phyloP scores from a whole-genome alignment of 2,888 invertebrate genomes.

The Mesorhabditis sp. region DNA sequence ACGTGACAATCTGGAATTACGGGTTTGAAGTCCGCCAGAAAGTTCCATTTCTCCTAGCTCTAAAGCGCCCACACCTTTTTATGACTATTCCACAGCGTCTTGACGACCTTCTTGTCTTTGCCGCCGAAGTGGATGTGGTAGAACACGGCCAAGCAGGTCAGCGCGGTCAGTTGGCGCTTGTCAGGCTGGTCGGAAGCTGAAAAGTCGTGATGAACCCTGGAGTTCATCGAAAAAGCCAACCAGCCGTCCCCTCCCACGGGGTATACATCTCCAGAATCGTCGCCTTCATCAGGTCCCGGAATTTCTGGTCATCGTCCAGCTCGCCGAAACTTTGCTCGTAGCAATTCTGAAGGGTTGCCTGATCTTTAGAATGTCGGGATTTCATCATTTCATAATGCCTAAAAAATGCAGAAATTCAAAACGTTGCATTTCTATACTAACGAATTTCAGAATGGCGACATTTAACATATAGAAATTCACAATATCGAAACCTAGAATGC shows the following conservation, averaged over 20 bases:
- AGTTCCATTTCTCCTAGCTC: background rate
- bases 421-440: too few species aligned
- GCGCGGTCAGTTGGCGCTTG: slow-evolving; percentile 27
- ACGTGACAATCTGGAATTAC: slow-evolving; percentile 69
- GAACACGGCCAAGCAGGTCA: slow-evolving; percentile 35
- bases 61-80: slow-evolving; percentile 21
- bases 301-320: slow-evolving; percentile 26
- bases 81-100: slow-evolving; percentile 26
- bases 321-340: slow-evolving; percentile 30
- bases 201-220: background rate
- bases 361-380: background rate
- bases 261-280: slow-evolving; percentile 26
- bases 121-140: slow-evolving; percentile 37
- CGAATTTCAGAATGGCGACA: too few species aligned
- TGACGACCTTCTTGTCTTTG: slow-evolving; percentile 25
- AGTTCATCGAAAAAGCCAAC: slow-evolving; percentile 10
- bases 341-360: slow-evolving; percentile 19
- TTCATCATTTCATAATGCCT: too few species aligned
- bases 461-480: too few species aligned
- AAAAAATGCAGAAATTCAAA: too few species aligned
- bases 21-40: background rate
- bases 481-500: too few species aligned
- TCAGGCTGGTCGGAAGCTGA: slow-evolving; percentile 37
- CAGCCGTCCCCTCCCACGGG: slow-evolving; percentile 42
- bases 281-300: slow-evolving; percentile 32